These are phyloP conservation scores for Choloepus hoffmanni DNA, from an alignment of 2,113 vertebrate genomes.

Conservation along the genomic window DNA sequence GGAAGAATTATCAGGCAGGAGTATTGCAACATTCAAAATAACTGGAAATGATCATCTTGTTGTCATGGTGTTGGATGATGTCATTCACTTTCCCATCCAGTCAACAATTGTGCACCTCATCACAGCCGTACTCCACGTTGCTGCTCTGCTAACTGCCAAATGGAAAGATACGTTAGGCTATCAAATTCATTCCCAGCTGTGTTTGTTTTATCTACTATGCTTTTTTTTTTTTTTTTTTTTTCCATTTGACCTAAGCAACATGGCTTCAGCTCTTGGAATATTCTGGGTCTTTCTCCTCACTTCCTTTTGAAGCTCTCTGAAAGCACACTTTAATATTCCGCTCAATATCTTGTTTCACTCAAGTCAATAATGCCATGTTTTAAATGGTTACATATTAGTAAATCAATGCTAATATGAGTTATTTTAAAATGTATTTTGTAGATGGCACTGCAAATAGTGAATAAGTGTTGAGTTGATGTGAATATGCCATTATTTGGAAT, in stretches of 20 bases:
- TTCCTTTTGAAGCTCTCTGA: background rate
- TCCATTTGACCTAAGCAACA: background rate
- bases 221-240: background rate
- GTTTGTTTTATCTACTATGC: background rate
- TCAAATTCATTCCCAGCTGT: background rate
- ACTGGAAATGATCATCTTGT: background rate
- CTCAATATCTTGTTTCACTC: background rate
- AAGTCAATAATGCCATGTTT: background rate
- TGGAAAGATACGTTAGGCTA: background rate
- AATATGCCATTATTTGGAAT: background rate
- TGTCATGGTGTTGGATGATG: background rate
- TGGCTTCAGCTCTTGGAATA: background rate
- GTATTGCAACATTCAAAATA: background rate
- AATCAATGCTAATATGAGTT: background rate
- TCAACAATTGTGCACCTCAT: background rate
- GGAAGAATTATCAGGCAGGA: background rate
- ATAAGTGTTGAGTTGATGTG: background rate
- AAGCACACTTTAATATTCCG: background rate
- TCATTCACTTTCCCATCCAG: background rate
- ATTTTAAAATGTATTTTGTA: conserved; percentile 42
- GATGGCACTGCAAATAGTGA: background rate
- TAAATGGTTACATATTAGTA: background rate
- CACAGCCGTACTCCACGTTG: too few species aligned
- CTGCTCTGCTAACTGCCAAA: background rate
- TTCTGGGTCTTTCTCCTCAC: background rate